phyloP scores from a whole-genome alignment of 2,888 invertebrate species.

The Apantesis nais region DNA sequence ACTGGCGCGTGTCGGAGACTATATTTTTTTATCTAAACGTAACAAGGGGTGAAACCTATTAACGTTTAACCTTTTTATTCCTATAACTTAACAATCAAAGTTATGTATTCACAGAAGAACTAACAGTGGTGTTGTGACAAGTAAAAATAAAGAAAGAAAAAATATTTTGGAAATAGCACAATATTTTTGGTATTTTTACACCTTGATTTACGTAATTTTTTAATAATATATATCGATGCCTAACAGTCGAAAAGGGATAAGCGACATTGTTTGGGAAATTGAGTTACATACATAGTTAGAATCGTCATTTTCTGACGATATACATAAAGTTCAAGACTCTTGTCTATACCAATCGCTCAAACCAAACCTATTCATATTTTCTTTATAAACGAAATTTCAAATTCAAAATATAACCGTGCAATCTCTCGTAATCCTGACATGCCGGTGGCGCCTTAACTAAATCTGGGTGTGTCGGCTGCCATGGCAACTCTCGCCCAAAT shows the following conservation, averaged over 20 bases:
- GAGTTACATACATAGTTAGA: too few species aligned
- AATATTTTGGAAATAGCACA: too few species aligned
- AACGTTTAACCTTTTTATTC: too few species aligned
- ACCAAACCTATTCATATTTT: background rate
- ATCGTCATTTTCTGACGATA: too few species aligned
- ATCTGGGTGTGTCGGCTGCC: constrained; percentile 44
- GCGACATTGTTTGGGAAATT: too few species aligned
- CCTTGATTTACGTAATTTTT: too few species aligned
- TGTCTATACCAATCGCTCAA: background rate
- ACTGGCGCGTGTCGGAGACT: background rate
- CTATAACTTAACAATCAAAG: background rate
- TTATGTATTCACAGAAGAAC: background rate
- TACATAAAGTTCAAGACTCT: background rate
- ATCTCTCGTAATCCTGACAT: constrained; percentile 13
- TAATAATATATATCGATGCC: too few species aligned
- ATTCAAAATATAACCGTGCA: constrained; percentile 22
- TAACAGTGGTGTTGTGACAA: too few species aligned
- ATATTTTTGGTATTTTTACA: too few species aligned
- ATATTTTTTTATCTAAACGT: background rate
- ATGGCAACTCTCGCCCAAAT: constrained; percentile 48
- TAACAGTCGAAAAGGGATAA: too few species aligned
- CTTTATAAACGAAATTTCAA: background rate
- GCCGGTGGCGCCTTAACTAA: constrained; percentile 44
- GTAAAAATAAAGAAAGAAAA: too few species aligned
- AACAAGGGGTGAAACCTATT: background rate